A percentile compares a stretch with the other conserved stretches of the same genome.
Conservation (phyloP, 2,113 vertebrate species). For the Vidua macroura region DNA sequence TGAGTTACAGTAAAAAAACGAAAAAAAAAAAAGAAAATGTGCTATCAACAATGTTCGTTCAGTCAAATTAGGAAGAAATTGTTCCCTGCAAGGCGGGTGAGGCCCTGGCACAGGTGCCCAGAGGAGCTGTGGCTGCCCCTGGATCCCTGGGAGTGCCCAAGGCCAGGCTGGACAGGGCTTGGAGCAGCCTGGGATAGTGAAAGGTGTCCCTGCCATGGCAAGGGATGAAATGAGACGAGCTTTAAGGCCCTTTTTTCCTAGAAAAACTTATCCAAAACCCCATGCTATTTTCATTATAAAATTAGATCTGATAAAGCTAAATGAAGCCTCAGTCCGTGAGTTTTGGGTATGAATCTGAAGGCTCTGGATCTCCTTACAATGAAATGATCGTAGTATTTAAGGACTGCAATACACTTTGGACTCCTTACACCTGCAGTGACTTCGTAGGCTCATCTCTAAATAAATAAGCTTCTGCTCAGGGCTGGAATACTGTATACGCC, state of each 20-base stretch:
- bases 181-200: fast-evolving
- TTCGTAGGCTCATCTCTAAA: not conserved
- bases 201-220: not conserved
- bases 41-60: not conserved
- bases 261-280: not conserved
- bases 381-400: fast-evolving
- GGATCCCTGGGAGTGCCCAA: not conserved
- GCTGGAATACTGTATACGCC: not conserved
- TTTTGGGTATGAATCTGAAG: not conserved
- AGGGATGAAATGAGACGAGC: not conserved
- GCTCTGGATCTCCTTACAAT: not conserved
- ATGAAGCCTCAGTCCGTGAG: not conserved
- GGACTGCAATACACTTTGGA: not conserved
- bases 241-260: not conserved
- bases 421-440: not conserved
- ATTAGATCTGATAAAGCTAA: not conserved
- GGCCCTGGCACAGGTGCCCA: not conserved
- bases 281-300: not conserved
- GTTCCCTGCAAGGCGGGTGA: not conserved
- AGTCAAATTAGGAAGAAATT: not conserved
- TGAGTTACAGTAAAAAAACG: not conserved
- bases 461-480: not conserved
- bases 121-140: not conserved
- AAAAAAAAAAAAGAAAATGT: not conserved
- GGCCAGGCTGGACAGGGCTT: not conserved